A percentile compares a stretch with the other conserved stretches of the same genome.
Evolutionary conservation across 2,797 vertebrate genomes (phyloP).

Genomic region (Mormyrus hasselquistii): DNA sequence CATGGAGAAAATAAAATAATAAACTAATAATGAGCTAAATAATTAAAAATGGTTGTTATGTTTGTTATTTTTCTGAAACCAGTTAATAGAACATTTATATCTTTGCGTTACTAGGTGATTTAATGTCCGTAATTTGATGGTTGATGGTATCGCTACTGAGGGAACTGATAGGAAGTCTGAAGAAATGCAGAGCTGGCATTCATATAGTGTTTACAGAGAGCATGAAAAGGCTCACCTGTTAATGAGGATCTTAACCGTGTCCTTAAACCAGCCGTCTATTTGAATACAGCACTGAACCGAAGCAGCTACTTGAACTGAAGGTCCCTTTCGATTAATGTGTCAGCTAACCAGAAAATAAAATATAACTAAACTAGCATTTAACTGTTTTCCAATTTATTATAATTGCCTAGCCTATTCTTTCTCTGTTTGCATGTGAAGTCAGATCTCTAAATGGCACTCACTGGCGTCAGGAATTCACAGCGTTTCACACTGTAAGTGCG

Average conservation of each 20-base stretch:
- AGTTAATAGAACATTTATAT: neutral
- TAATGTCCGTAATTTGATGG: neutral
- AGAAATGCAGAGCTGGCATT: neutral
- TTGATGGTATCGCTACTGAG: neutral
- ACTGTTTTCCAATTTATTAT: neutral
- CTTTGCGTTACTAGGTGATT: neutral
- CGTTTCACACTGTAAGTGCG: neutral
- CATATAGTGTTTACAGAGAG: neutral
- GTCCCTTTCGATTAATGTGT: neutral
- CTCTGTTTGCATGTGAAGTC: neutral
- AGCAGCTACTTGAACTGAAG: neutral
- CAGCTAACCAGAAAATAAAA: neutral
- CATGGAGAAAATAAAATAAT: neutral
- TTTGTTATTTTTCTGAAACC: conserved; percentile 20
- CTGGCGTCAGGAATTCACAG: neutral
- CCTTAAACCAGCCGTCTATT: neutral
- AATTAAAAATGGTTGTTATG: conserved; percentile 2
- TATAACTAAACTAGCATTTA: neutral
- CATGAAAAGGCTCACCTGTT: neutral
- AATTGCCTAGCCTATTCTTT: neutral
- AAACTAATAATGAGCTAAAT: neutral
- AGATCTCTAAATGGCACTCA: neutral
- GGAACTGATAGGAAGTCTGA: neutral
- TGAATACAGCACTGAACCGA: neutral
- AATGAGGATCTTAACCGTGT: neutral